phyloP scores from a whole-genome alignment of 2,113 vertebrate species.

The Hippocampus mohnikei region DNA sequence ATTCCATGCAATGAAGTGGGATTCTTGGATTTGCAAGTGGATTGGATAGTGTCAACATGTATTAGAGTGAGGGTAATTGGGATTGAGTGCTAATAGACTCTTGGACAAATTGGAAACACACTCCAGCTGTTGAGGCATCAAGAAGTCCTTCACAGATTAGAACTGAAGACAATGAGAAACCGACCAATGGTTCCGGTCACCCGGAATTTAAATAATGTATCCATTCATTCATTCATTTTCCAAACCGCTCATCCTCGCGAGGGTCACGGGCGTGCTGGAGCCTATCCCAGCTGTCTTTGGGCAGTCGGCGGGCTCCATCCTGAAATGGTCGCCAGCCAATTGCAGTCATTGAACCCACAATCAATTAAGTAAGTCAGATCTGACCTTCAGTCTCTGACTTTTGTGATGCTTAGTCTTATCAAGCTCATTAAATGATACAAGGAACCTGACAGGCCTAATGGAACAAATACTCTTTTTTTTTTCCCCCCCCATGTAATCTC shows the following conservation, averaged over 20 bases:
- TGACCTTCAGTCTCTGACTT: neutral
- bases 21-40: constrained; percentile 48
- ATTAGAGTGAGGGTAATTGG: constrained; percentile 62
- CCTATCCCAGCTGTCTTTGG: no score
- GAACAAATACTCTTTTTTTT: neutral
- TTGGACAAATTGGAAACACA: constrained; percentile 56
- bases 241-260: no score
- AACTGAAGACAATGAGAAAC: neutral
- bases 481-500: no score
- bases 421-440: neutral
- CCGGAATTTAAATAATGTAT: neutral
- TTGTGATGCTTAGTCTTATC: neutral
- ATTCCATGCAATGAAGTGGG: constrained; percentile 33
- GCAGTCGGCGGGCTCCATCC: no score
- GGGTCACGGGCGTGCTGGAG: no score
- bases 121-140: constrained; percentile 41
- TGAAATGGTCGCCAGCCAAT: neutral
- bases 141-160: constrained; percentile 34
- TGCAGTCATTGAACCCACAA: neutral
- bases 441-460: neutral
- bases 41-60: constrained; percentile 61
- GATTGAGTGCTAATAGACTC: constrained; percentile 60
- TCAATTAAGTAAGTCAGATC: neutral
- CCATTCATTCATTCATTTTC: no score
- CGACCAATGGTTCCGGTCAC: neutral